Evolutionary conservation across 2,113 vertebrate genomes (phyloP), one percentile per base, ranked within the genome.

Genomic region (Nibea coibor): DNA sequence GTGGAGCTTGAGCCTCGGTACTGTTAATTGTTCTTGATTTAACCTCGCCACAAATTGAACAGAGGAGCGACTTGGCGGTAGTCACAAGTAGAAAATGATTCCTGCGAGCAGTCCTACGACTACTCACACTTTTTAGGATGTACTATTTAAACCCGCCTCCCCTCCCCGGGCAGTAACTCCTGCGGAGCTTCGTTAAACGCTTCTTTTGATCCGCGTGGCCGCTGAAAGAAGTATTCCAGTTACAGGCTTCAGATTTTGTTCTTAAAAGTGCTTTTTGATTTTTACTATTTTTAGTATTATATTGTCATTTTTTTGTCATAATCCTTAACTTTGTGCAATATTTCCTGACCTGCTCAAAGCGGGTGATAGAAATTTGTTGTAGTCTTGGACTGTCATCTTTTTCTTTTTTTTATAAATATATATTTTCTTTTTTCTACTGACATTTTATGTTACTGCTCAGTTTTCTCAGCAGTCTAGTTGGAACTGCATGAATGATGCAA

Each of bases 271-370:
- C 39, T 74, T 87, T 64, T 71, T 58, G 20, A 69, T 50, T 72
- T 72, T 53, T 53, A 39, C 43, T 53, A 63, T 82, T 79, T 75
- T 39, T 39, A 20, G 31, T 35, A 35, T 35, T 35, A 35, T 35
- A 35, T 35, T 84, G 54, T 85, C 76, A 42, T 82, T 67, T 82
- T 67, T 82, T 74, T 80, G 61, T 86, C 83, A 62, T 28, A 17
- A 56, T 75, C 57, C 59, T 79, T 72, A 83, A 79, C 74, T 73
- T 78, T 90, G 92, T 93, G 92, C 92, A 93, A 90, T 92, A 92
- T 86, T 88, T 85, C 4, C 17, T 53, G 35, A 70, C 76, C 77
- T 87, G 84, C 86, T 81, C 11, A 48, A 77, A 81, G 83, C 86
- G 84, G 66, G 71, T 69, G 42, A 80, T 65, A 73, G 57, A 78